Base-by-base conservation (phyloP, 2,888 invertebrate genomes). In the Ectropis crepuscularia region DNA sequence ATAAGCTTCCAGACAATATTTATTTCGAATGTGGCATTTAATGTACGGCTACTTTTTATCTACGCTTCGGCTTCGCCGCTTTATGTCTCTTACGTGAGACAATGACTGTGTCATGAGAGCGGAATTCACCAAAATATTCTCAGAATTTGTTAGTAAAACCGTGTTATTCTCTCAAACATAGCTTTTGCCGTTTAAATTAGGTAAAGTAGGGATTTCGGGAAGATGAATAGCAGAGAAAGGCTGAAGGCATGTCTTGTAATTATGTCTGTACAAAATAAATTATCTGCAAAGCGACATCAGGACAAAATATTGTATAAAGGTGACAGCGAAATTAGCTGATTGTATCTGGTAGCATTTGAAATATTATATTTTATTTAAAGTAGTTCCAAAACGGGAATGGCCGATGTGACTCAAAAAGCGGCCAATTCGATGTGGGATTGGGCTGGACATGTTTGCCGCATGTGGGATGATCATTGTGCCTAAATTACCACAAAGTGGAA, bases 91-190 rank as follows among this genome's bases (percentile, higher is more conserved):
- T 28, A 28, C 2, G 16, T 28, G 16, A 28, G 16, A 28, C 16
- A 28, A 28, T 69, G 63, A 72, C 73, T 74, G 67, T 72, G 61
- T 71, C 69, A 65, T 65, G 48, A 38, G 53, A 64, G 55, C 28
- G 64, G 62, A 69, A 71, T 70, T 65, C 57, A 41, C 68, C 54
- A 53, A 73, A 71, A 68, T 72, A 61, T 67, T 70, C 57, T 10
- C 43, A 55, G 61, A 69, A 64, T 69, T 68, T 63, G 59, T 63
- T 66, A 49, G 55, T 42, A 53, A 58, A 66, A 63, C 67, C 61
- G 43, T 53, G 62, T 63, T 67, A 65, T 63, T 65, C 48, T 53
- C 53, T 48, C 55, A 65, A 57, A 65, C 55, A 65, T 58, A 55
- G 59, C 55, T 55, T 63, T 57, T 45, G 47, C 58, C 61, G 54